These are phyloP conservation scores for Arrhamphus sclerolepis DNA, from an alignment of 2,797 vertebrate species.

Conservation along the genomic window DNA sequence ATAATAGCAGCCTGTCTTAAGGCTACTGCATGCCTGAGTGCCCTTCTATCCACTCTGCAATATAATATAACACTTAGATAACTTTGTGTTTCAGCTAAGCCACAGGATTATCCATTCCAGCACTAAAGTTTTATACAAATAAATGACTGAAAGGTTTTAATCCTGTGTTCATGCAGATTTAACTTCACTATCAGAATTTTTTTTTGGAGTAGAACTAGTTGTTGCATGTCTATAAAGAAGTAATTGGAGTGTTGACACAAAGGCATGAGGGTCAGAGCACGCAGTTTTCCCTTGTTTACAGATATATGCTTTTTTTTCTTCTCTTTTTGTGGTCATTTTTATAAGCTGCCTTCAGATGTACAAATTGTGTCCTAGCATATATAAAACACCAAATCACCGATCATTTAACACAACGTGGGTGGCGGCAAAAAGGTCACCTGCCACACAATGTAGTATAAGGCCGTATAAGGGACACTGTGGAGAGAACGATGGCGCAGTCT, in stretches of 20 bases:
- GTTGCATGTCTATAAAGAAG: slow-evolving; percentile 36
- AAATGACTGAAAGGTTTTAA: slow-evolving; percentile 16
- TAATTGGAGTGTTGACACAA: slow-evolving; percentile 32
- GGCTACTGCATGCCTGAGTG: slow-evolving; percentile 18
- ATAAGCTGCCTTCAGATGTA: slow-evolving; percentile 4
- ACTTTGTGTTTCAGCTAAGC: slow-evolving; percentile 30
- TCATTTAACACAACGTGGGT: slow-evolving; percentile 36
- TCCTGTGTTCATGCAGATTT: slow-evolving; percentile 12
- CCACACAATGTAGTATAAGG: neutral
- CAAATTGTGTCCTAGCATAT: too few species aligned
- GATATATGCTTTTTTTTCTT: slow-evolving; percentile 37
- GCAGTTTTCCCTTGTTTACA: slow-evolving; percentile 14
- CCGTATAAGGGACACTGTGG: slow-evolving; percentile 58
- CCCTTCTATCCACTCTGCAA: slow-evolving; percentile 15
- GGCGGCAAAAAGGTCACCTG: slow-evolving; percentile 29
- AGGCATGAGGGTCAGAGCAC: slow-evolving; percentile 18
- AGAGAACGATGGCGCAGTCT: slow-evolving; percentile 46
- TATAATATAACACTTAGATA: slow-evolving; percentile 26
- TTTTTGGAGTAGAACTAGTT: slow-evolving; percentile 18
- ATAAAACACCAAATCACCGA: too few species aligned
- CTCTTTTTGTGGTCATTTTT: slow-evolving; percentile 30
- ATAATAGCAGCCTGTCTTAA: slow-evolving; percentile 38
- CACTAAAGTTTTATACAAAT: slow-evolving; percentile 15
- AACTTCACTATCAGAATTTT: slow-evolving; percentile 13
- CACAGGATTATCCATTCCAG: slow-evolving; percentile 19